phyloP scores from a whole-genome alignment of 2,113 vertebrate genomes.

The Oxyruncus cristatus region DNA sequence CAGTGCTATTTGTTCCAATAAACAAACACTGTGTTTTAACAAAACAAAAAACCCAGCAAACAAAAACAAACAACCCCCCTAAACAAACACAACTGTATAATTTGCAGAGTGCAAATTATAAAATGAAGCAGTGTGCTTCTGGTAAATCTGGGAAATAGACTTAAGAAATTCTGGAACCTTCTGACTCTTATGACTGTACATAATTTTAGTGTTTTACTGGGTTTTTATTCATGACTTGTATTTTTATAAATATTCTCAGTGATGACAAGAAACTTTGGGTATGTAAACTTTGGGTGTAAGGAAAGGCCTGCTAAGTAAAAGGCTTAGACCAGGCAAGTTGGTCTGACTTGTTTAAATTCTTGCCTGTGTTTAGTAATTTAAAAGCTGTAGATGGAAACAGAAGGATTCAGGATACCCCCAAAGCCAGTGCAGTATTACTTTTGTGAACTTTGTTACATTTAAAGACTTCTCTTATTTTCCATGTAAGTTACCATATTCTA shows the following conservation, averaged over 20 bases:
- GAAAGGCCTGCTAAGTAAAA: background rate
- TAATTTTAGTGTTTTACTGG: background rate
- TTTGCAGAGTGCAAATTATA: background rate
- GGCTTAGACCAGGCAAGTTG: background rate
- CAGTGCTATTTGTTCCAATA: background rate
- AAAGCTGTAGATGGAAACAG: background rate
- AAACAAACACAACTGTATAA: background rate
- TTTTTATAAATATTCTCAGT: background rate
- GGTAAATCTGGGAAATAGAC: background rate
- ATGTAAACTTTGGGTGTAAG: background rate
- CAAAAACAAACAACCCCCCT: background rate
- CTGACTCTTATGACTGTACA: background rate
- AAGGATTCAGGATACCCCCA: background rate
- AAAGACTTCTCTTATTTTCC: background rate
- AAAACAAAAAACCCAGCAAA: background rate
- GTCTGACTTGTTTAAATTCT: background rate
- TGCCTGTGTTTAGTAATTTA: background rate
- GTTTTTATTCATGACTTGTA: background rate
- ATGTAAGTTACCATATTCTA: accelerated
- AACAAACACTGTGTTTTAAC: background rate
- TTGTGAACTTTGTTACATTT: background rate
- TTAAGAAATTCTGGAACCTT: background rate
- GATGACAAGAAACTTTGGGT: background rate
- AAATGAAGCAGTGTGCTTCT: background rate
- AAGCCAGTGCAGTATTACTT: background rate